Percentiles rank a stretch among this genome's conserved stretches.
phyloP scores from a whole-genome alignment of 2,113 vertebrate genomes.

The Datnioides undecimradiatus region DNA sequence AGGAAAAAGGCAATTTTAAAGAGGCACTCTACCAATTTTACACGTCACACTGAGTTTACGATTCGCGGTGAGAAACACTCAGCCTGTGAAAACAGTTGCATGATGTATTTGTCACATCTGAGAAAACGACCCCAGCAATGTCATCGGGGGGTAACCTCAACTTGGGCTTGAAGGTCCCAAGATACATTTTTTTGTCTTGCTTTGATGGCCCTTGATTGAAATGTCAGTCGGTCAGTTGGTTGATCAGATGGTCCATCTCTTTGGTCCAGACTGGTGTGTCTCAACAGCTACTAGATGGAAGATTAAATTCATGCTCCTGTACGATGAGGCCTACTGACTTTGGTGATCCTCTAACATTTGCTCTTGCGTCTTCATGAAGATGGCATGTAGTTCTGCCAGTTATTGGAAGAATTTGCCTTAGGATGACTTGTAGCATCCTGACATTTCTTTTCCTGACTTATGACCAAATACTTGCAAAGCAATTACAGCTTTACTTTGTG shows the following conservation, averaged over 20 bases:
- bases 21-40: conserved; percentile 1
- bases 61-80: neutral
- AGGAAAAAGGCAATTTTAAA: conserved; percentile 18
- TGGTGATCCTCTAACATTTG: neutral
- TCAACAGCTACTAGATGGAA: neutral
- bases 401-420: too few relatives aligned
- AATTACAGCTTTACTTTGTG: too few relatives aligned
- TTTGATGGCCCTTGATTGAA: neutral
- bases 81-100: neutral
- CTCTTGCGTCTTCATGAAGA: neutral
- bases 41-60: neutral
- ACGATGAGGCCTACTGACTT: too few relatives aligned
- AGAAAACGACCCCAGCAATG: neutral
- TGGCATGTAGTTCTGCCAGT: too few relatives aligned
- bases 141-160: neutral
- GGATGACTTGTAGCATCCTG: too few relatives aligned
- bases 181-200: neutral
- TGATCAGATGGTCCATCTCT: neutral
- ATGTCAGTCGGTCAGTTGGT: neutral
- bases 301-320: neutral
- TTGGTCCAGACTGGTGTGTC: neutral
- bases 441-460: too few relatives aligned
- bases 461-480: too few relatives aligned
- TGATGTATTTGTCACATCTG: neutral
- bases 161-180: neutral